These are phyloP conservation scores for Epizoanthus ramosus DNA, from an alignment of 92 coral and sea anemone species.

Conservation along the genomic window DNA sequence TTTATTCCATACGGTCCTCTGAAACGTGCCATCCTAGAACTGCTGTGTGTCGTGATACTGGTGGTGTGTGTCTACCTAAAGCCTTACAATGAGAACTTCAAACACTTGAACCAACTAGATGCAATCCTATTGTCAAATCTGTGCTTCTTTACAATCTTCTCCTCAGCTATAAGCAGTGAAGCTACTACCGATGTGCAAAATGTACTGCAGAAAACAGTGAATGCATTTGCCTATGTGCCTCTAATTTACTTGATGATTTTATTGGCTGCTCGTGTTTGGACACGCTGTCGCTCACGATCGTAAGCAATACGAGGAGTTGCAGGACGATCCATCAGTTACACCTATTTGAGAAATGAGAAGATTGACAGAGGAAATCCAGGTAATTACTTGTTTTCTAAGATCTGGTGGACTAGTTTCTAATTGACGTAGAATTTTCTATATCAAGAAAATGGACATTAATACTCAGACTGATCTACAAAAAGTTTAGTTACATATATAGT, in stretches of 20 bases:
- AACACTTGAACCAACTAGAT: constrained; percentile 75
- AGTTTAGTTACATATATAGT: too few relatives aligned
- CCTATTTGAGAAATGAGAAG: too few relatives aligned
- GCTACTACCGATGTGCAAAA: constrained; percentile 38
- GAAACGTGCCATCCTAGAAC: constrained; percentile 71
- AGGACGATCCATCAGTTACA: too few relatives aligned
- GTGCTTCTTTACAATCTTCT: constrained; percentile 63
- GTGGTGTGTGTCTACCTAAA: constrained; percentile 65
- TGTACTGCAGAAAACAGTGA: constrained; percentile 42
- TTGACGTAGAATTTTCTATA: too few relatives aligned
- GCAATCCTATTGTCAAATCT: constrained; percentile 72
- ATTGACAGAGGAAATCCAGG: too few relatives aligned
- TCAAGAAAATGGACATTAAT: too few relatives aligned
- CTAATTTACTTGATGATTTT: constrained; percentile 61
- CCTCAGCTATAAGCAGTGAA: constrained; percentile 37
- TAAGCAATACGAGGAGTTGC: too few relatives aligned
- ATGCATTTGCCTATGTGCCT: constrained; percentile 75
- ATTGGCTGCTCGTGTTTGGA: not conserved
- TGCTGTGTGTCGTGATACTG: constrained; percentile 58
- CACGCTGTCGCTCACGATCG: too few relatives aligned
- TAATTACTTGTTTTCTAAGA: too few relatives aligned
- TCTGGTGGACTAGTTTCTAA: too few relatives aligned
- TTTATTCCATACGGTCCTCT: constrained; percentile 70
- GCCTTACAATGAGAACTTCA: constrained; percentile 70
- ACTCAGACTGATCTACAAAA: too few relatives aligned